Percentiles rank a stretch among this genome's conserved stretches.
Evolutionary conservation across 2,113 vertebrate genomes (phyloP).

Genomic region (Thymallus thymallus): DNA sequence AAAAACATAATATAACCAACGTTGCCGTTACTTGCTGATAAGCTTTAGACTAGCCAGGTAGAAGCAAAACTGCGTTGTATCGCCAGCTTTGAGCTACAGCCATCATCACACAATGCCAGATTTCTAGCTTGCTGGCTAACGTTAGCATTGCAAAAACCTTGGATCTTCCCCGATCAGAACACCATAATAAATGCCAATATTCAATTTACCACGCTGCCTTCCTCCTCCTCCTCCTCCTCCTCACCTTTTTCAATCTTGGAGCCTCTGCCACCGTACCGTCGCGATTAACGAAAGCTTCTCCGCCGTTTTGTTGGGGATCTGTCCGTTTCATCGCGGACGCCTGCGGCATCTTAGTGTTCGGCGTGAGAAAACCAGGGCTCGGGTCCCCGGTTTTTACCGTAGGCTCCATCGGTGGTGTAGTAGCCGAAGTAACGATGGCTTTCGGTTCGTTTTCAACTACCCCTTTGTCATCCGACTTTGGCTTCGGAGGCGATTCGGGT

Average conservation of each 20-base stretch:
- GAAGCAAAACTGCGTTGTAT: too few species aligned
- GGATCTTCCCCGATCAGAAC: background rate
- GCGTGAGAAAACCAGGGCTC: conserved; percentile 67
- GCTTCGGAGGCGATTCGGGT: conserved; percentile 68
- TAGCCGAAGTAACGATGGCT: conserved; percentile 68
- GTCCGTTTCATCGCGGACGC: conserved; percentile 92
- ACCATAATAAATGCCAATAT: background rate
- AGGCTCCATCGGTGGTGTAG: conserved; percentile 59
- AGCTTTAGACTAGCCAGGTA: background rate
- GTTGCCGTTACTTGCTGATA: too few species aligned
- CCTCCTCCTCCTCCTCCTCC: background rate
- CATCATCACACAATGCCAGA: conserved; percentile 64
- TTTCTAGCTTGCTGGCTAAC: conserved; percentile 21
- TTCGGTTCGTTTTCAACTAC: conserved; percentile 63
- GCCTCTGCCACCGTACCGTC: conserved; percentile 93
- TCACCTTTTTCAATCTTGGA: conserved; percentile 96
- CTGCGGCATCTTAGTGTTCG: conserved; percentile 84
- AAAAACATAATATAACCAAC: too few species aligned
- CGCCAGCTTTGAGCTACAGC: background rate
- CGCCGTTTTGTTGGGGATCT: conserved; percentile 83
- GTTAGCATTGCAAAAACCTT: conserved; percentile 7
- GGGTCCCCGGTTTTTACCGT: conserved; percentile 66
- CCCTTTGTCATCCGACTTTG: conserved; percentile 64
- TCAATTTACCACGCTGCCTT: background rate
- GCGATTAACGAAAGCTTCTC: conserved; percentile 89